Evolutionary conservation across 2,888 invertebrate species (phyloP).

Genomic region (Vanessa cardui): DNA sequence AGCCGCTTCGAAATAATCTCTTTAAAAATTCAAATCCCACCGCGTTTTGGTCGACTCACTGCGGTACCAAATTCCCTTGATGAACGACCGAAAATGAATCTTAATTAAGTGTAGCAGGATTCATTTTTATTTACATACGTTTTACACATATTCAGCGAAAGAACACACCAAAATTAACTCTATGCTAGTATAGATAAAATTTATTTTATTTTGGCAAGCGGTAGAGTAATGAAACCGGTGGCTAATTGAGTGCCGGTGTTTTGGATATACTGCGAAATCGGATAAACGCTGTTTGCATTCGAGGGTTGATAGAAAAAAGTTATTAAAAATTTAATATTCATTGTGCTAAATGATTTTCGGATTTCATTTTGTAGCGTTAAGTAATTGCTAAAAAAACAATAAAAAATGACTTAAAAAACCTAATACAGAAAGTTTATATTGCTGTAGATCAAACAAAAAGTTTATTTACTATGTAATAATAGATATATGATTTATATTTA

Average conservation of each 20-base stretch:
- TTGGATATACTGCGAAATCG: slow-evolving; percentile 34
- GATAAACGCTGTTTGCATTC: slow-evolving; percentile 35
- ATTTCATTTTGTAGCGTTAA: neutral
- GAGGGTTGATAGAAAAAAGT: slow-evolving; percentile 32
- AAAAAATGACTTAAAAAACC: too few relatives aligned
- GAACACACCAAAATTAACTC: slow-evolving; percentile 14
- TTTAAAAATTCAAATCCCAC: slow-evolving; percentile 73
- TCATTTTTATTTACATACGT: slow-evolving; percentile 14
- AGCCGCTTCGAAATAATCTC: slow-evolving; percentile 70
- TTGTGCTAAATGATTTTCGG: slow-evolving; percentile 24
- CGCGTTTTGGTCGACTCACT: slow-evolving; percentile 40
- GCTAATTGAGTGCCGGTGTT: slow-evolving; percentile 38
- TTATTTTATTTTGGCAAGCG: neutral
- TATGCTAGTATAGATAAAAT: neutral
- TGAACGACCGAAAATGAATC: slow-evolving; percentile 11
- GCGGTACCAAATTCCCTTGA: slow-evolving; percentile 9
- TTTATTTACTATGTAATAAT: too few relatives aligned
- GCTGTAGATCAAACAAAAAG: too few relatives aligned
- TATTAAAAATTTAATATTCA: slow-evolving; percentile 31
- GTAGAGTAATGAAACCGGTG: slow-evolving; percentile 28
- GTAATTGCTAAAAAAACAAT: too few relatives aligned
- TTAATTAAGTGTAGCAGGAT: slow-evolving; percentile 10
- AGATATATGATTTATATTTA: too few relatives aligned
- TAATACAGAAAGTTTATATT: too few relatives aligned
- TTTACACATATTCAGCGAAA: neutral